Evolutionary conservation across 1,140 invertebrate species (phyloP).

Genomic region (Coenobita brevimanus): DNA sequence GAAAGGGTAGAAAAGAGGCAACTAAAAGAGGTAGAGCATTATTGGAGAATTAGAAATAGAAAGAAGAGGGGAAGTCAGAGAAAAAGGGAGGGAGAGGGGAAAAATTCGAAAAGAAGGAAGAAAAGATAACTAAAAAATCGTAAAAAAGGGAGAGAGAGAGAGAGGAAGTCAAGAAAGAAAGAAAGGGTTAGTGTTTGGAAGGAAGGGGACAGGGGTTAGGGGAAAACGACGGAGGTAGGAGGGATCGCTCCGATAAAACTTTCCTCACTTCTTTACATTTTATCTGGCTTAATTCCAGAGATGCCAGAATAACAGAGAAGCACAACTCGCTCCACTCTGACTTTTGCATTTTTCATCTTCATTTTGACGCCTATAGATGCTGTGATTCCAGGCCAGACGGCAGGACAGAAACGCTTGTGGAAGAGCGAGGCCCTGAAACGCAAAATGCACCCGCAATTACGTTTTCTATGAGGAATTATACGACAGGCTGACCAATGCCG

Average conservation of each 20-base stretch:
- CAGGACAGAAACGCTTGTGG: background rate
- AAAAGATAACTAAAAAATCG: no score
- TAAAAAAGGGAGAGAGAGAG: background rate
- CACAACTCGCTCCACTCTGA: background rate
- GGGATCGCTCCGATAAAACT: slow-evolving; percentile 4
- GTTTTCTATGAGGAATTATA: slow-evolving; percentile 51
- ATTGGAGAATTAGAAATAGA: background rate
- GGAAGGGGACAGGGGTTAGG: no score
- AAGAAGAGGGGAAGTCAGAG: no score
- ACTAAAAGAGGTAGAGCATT: no score
- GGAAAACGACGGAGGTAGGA: no score
- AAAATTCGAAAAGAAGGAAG: no score
- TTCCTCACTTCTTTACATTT: slow-evolving; percentile 11
- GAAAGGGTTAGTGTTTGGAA: no score
- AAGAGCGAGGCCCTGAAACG: background rate
- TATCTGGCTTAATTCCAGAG: slow-evolving; percentile 42
- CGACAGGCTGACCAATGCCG: slow-evolving; percentile 55
- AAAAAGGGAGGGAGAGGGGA: no score
- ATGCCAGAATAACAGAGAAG: background rate
- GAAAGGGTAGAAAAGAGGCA: background rate
- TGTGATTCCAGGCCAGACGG: background rate
- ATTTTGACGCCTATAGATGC: background rate
- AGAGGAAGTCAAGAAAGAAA: no score
- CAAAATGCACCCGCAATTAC: slow-evolving; percentile 46
- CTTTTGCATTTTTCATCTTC: background rate